phyloP scores from a whole-genome alignment of 1,140 invertebrate species.

The Nylanderia fulva region DNA sequence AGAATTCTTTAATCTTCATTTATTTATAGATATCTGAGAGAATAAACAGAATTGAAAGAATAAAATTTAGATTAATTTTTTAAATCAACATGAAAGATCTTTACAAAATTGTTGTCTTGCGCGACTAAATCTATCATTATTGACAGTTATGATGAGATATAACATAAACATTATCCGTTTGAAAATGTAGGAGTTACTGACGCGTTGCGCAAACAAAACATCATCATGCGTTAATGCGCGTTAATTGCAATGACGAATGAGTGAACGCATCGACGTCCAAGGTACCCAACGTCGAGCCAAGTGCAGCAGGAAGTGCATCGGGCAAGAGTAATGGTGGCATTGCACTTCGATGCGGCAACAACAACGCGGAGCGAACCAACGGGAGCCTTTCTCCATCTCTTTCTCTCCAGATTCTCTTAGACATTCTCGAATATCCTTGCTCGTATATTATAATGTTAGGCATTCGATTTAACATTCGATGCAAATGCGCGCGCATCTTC shows the following conservation, averaged over 20 bases:
- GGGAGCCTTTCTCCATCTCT: not conserved
- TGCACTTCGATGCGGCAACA: slow-evolving; percentile 66
- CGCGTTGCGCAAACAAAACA: not conserved
- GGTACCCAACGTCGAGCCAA: not conserved
- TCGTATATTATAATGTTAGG: slow-evolving; percentile 64
- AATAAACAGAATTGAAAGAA: not conserved
- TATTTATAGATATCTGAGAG: not conserved
- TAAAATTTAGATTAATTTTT: not conserved
- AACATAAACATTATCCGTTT: not conserved
- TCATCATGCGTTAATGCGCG: slow-evolving; percentile 14
- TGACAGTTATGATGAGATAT: not conserved
- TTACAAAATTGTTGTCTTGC: not conserved
- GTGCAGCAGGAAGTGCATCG: slow-evolving; percentile 62
- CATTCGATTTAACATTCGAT: slow-evolving; percentile 41
- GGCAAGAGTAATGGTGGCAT: slow-evolving; percentile 70
- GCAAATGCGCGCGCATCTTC: slow-evolving; percentile 6
- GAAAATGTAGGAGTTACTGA: not conserved
- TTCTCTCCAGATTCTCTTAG: not conserved
- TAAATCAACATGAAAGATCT: not conserved
- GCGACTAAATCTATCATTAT: not conserved
- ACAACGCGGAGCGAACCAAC: slow-evolving; percentile 50
- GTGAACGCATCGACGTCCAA: slow-evolving; percentile 9
- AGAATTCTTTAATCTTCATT: not conserved
- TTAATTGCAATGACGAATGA: slow-evolving; percentile 53
- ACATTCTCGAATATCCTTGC: slow-evolving; percentile 52